Conservation (phyloP, 92 coral and sea anemone genomes). For the Heliopora coerulea region DNA sequence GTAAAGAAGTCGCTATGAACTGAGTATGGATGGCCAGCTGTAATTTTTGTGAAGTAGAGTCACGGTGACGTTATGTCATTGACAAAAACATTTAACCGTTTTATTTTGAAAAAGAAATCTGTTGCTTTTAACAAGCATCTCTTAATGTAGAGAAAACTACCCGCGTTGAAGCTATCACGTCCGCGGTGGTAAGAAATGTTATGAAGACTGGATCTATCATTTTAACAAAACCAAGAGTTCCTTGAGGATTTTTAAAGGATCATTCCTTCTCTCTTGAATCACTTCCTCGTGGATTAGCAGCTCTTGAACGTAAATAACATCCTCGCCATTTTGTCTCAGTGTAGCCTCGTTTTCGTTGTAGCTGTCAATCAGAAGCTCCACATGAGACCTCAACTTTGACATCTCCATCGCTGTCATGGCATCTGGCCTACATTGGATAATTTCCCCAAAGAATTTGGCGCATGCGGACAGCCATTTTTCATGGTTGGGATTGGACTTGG, state of each 20-base stretch:
- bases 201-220: background rate
- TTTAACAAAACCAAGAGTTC: conserved; percentile 7
- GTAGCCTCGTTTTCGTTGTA: background rate
- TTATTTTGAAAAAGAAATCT: too few species aligned
- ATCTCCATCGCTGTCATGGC: conserved; percentile 24
- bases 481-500: background rate
- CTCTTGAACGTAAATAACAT: conserved; percentile 8
- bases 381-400: conserved; percentile 29
- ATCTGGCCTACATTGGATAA: conserved; percentile 15
- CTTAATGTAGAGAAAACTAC: too few species aligned
- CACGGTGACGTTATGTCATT: too few species aligned
- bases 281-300: conserved; percentile 11
- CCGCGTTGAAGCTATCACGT: too few species aligned
- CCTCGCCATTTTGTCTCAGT: background rate
- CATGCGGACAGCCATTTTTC: conserved; percentile 11
- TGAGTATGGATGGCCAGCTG: too few species aligned
- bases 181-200: too few species aligned
- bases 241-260: background rate
- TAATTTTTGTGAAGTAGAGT: too few species aligned
- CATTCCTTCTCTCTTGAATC: background rate
- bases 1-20: too few species aligned
- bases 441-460: conserved; percentile 19
- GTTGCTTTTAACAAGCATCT: too few species aligned
- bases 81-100: too few species aligned
- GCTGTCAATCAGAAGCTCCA: conserved; percentile 9